Base-by-base conservation (phyloP, 2,113 vertebrate genomes). In the Alces alces region DNA sequence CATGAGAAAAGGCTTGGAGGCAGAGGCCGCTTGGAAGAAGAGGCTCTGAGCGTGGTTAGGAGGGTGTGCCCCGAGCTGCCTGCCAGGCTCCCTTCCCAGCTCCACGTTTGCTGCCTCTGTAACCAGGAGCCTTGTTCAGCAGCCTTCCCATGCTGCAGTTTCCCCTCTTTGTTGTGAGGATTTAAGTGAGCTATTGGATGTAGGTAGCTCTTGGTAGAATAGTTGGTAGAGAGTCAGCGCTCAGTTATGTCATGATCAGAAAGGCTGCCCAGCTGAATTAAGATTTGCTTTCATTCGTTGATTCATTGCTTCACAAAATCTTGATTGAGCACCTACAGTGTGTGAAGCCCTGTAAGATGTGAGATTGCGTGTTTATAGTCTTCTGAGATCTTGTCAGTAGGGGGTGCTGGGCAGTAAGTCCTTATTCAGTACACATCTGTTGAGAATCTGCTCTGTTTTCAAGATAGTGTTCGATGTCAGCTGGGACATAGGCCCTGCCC, bases 51-150 rank as follows among this genome's bases (percentile, higher is more conserved):
- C 47, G 0, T 6, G 15, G 33, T 25, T 8, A 12, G 66, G 52
- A 47, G 19, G 28, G 5, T 0, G 6, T 27, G 11, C 2, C n/a
- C 2, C 0, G 2, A 30, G 21, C 19, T 8, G 15, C 28, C 17
- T 3, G 39, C 79, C 61, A 47, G 47, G 28, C 5, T 7, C 61
- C 13, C 58, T 4, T 33, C 21, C 73, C 16, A 2, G 61, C n/a
- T 36, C 80, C 5, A 9, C 50, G n/a, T 52, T 45, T 36, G 36
- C n/a, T 30, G 7, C 57, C 23, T 52, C 2, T 25, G n/a, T 36
- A 23, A 28, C 39, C 45, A 30, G 36, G 7, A 16, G 43, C 10
- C 88, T 43, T 15, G 50, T 7, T 45, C 64, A 50, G 30, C 25
- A 3, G 36, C 66, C 13, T 15, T 52, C 50, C 23, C 19, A 7